These are phyloP conservation scores for Apteryx owenii DNA, from an alignment of 2,113 vertebrate genomes.

Conservation along the genomic window DNA sequence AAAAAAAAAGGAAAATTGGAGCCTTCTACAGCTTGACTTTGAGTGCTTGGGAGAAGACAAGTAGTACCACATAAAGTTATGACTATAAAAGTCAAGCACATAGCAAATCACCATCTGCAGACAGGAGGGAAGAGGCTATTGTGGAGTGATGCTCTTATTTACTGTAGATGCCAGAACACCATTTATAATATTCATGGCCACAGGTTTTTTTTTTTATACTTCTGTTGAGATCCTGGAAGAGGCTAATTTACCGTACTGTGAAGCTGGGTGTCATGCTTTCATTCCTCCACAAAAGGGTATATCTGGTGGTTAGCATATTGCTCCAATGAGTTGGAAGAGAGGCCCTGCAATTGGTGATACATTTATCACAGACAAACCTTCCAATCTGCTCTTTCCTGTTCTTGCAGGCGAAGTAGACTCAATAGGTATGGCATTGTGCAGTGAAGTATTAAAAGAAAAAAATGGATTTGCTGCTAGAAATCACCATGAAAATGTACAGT, in stretches of 20 bases:
- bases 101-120: background rate
- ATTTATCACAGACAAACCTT: background rate
- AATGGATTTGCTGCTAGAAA: background rate
- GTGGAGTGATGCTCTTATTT: background rate
- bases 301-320: background rate
- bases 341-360: background rate
- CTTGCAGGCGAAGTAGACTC: background rate
- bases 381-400: background rate
- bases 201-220: background rate
- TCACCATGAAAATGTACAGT: background rate
- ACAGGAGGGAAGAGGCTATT: background rate
- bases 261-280: background rate
- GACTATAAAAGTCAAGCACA: background rate
- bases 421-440: accelerated
- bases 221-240: background rate
- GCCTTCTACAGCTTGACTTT: background rate
- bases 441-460: background rate
- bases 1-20: background rate
- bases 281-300: background rate
- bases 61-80: background rate
- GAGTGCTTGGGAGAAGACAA: background rate
- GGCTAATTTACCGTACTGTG: background rate
- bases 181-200: background rate
- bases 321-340: background rate
- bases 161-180: background rate